These are phyloP conservation scores for Philaethria dido DNA, from an alignment of 2,888 invertebrate genomes.

Conservation along the genomic window DNA sequence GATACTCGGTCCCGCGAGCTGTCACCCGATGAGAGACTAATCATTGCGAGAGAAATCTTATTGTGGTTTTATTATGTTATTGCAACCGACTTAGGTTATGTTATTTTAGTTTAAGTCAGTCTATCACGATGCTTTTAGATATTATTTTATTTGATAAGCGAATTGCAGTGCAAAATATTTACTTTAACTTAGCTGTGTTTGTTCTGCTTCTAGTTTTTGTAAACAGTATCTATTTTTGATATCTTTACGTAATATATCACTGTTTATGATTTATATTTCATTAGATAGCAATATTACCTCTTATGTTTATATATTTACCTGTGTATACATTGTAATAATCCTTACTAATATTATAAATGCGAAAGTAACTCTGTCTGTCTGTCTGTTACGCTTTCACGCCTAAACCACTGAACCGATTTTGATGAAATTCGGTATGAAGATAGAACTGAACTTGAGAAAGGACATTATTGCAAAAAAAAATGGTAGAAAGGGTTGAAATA, in stretches of 20 bases:
- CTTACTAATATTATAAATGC: too few species aligned
- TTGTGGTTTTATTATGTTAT: slow-evolving; percentile 42
- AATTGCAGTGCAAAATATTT: slow-evolving; percentile 20
- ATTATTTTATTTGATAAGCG: not conserved
- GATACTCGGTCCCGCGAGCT: slow-evolving; percentile 95
- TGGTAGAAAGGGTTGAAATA: too few species aligned
- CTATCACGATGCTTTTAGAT: not conserved
- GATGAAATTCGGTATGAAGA: too few species aligned
- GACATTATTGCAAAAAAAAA: too few species aligned
- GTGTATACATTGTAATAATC: too few species aligned
- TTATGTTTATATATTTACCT: not conserved
- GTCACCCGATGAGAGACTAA: slow-evolving; percentile 83
- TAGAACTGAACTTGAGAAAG: too few species aligned
- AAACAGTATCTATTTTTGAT: not conserved
- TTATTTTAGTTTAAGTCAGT: slow-evolving; percentile 5
- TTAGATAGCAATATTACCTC: not conserved
- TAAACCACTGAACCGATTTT: too few species aligned
- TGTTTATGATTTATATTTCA: not conserved
- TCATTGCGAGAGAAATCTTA: slow-evolving; percentile 55
- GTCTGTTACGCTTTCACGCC: too few species aligned
- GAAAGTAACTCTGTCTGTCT: too few species aligned
- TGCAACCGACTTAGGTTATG: slow-evolving; percentile 6
- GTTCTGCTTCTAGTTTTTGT: not conserved
- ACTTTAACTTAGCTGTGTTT: not conserved
- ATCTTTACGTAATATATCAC: not conserved